Base-by-base conservation (phyloP, 2,888 invertebrate species). In the Synergus gifuensis region DNA sequence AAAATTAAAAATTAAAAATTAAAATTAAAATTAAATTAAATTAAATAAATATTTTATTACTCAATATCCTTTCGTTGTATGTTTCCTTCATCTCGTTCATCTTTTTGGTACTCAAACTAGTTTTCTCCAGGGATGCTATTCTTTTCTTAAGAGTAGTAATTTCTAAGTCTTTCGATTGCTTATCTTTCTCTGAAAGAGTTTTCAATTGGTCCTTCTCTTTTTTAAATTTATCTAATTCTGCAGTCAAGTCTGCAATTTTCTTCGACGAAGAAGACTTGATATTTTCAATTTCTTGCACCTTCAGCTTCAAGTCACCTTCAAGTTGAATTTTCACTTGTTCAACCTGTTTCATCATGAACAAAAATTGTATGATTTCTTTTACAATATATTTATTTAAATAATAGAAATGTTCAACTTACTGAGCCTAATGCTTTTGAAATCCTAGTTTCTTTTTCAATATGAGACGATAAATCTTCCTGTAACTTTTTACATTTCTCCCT, bases 141-240 rank as follows among this genome's bases (percentile, higher is more conserved):
- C 97, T 97, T 16, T 95, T 94, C 88, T 96, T 96, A 36, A 98
- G 93, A 3, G 95, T 94, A 77, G 95, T 95, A 79, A 98, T 93
- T 92, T 97, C 97, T 4, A 95, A 93, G 89, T 97, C 97, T 88
- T 95, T 96, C 86, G 96, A 95, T 88, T 96, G 95, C 81, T 95
- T 93, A 87, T 98, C 96, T 88, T 95, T 96, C 82, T 97, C 96
- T 76, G 94, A 93, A 85, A 95, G 95, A 67, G 93, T 94, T 86
- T 96, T 95, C 54, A 94, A 92, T 86, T 96, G 95, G 84, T 95
- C 96, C 77, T 93, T 94, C 88, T 93, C 95, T 42, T 93, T 94
- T 86, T 93, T 93, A n/a, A 93, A 87, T 84, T 93, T 93, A 16
- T 93, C 92, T 84, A 94, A 87, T 89, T 94, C 94, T 18, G 93